A percentile compares a stretch with the other conserved stretches of the same genome.
Conservation (phyloP, 2,797 vertebrate species). For the Halcyon badia region DNA sequence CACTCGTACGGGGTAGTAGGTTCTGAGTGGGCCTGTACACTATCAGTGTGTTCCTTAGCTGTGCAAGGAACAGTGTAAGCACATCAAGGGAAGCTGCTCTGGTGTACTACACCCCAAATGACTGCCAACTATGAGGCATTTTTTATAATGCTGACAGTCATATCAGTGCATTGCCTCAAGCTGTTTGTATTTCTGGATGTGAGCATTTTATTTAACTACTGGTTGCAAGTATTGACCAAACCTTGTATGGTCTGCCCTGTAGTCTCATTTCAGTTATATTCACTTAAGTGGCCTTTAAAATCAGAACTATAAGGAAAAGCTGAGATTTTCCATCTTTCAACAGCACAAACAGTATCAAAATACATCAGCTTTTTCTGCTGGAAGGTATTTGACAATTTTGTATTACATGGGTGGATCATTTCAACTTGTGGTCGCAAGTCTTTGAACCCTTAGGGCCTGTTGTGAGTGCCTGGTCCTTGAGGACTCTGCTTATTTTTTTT, state of each 20-base stretch:
- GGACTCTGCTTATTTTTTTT: neutral
- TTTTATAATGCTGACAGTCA: neutral
- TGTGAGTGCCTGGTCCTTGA: neutral
- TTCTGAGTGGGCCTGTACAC: neutral
- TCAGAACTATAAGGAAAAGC: neutral
- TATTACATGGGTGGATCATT: neutral
- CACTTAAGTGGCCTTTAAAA: neutral
- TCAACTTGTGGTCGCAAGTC: neutral
- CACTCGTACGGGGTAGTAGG: too few species aligned
- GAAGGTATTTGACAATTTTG: neutral
- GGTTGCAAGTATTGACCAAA: neutral
- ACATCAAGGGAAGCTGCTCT: neutral
- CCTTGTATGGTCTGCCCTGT: neutral
- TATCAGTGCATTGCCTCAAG: neutral
- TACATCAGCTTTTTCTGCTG: neutral
- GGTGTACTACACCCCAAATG: neutral
- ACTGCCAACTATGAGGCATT: neutral
- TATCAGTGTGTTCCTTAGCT: fast-evolving
- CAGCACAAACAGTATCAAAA: neutral
- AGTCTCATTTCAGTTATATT: neutral
- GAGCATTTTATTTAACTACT: neutral
- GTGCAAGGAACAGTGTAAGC: neutral
- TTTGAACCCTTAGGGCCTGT: neutral
- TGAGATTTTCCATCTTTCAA: neutral
- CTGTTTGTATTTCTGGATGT: neutral